Base-by-base conservation (phyloP, 1,140 invertebrate species). In the Harpegnathos saltator region DNA sequence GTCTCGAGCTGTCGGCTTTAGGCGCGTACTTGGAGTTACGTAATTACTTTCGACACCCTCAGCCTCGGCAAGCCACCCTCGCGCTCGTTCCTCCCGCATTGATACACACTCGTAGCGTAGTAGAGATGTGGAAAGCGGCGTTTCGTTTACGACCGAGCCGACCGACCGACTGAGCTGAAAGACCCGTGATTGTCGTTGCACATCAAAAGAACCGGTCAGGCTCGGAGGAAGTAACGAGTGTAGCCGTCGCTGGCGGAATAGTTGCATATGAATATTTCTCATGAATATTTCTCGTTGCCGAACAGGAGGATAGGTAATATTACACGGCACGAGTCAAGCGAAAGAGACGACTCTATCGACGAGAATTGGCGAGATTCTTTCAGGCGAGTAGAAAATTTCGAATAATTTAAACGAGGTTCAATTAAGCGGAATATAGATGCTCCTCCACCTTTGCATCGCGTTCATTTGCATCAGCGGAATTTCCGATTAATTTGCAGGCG, bases 21-120 rank as follows among this genome's bases (percentile, higher is more conserved):
- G 50, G 15, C 61, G 48, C 11, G 24, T 29, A n/a, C 14, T 65
- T 65, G 15, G 3, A 26, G 56, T 56, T 56, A 56, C 54, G 54
- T 74, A 61, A 74, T 74, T 61, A 74, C 33, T 44, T 74, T 59
- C 15, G 56, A 59, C 71, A 44, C 56, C 59, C 71, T 61, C 44
- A 74, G 22, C 29, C 29, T 9, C 15, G 22, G 54, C 58, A 48
- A 33, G 15, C 26, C 38, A 77, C 33, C 11, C 24, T 22, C n/a
- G 24, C 19, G 12, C 7, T 14, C n/a, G n/a, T 63, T 65, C 12
- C 14, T 54, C 38, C 3, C 15, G 54, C 19, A 59, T 58, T 44
- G 9, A 52, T n/a, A n/a, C 44, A 22, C 22, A n/a, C 19, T 52
- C 26, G n/a, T 52, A 22, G 1, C 15, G 54, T 15, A n/a, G 15